These are phyloP conservation scores for Laterallus jamaicensis DNA, from an alignment of 2,113 vertebrate genomes.

Conservation along the genomic window DNA sequence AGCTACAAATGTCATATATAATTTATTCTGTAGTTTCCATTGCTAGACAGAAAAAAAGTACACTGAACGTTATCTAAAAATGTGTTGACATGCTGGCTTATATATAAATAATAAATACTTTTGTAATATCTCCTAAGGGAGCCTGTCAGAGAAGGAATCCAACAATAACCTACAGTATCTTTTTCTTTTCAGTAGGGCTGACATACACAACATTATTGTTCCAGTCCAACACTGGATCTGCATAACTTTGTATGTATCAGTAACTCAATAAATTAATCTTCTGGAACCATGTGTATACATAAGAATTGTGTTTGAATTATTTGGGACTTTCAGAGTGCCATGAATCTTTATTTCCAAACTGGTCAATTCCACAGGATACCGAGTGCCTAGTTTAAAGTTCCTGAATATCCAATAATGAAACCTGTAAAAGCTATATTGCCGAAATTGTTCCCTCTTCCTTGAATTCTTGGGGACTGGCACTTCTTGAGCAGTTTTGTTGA, in stretches of 20 bases:
- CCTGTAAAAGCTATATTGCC: not conserved
- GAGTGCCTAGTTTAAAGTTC: not conserved
- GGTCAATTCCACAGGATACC: not conserved
- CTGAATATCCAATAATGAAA: not conserved
- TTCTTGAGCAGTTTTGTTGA: not conserved
- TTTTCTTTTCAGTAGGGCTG: not conserved
- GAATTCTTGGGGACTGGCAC: not conserved
- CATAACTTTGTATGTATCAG: not conserved
- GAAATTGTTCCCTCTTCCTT: not conserved
- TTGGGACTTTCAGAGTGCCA: not conserved
- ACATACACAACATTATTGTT: not conserved
- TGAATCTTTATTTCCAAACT: not conserved
- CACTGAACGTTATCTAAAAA: constrained; percentile 62
- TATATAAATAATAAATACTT: constrained; percentile 76
- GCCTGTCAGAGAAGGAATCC: constrained; percentile 54
- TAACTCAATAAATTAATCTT: not conserved
- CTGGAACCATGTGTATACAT: not conserved
- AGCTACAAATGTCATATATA: constrained; percentile 67
- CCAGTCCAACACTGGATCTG: not conserved
- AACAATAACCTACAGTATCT: not conserved
- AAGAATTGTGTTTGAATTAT: not conserved
- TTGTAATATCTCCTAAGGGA: constrained; percentile 59
- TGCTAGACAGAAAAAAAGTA: constrained; percentile 61
- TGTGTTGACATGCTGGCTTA: constrained; percentile 65
- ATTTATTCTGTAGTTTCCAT: constrained; percentile 65